A percentile compares a stretch with the other conserved stretches of the same genome.
Conservation (phyloP, 2,888 invertebrate species). For the Cordilura impudica region DNA sequence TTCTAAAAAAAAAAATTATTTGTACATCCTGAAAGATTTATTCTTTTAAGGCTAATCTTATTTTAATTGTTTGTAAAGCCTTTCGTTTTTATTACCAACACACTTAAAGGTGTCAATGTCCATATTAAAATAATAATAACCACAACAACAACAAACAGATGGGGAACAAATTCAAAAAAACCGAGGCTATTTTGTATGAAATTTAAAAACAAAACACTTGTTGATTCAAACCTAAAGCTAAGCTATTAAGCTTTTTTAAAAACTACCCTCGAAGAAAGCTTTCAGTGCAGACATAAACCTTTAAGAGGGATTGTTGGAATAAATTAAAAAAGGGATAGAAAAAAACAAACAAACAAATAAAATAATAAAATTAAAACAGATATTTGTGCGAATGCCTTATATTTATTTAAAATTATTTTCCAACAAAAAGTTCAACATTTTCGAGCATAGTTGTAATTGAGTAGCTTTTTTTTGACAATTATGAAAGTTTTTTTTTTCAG, state of each 20-base stretch:
- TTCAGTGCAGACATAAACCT: conserved; percentile 47
- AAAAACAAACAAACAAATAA: background rate
- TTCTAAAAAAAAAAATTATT: too few relatives aligned
- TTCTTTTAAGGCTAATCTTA: conserved; percentile 11
- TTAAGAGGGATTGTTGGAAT: background rate
- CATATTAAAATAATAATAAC: too few relatives aligned
- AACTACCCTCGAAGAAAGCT: conserved; percentile 38
- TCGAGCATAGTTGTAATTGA: background rate
- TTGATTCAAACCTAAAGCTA: conserved; percentile 8
- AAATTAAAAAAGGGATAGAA: background rate
- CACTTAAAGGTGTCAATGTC: background rate
- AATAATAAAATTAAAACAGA: background rate
- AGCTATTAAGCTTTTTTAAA: conserved; percentile 10
- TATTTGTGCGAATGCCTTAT: background rate
- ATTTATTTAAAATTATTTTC: too few relatives aligned
- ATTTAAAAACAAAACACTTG: conserved; percentile 40
- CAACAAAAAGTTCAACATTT: too few relatives aligned
- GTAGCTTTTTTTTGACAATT: conserved; percentile 57
- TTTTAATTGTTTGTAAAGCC: conserved; percentile 27
- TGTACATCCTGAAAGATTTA: too few relatives aligned
- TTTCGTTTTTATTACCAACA: background rate
- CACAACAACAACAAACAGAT: background rate
- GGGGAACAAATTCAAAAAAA: background rate
- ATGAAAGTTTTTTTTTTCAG: conserved; percentile 1
- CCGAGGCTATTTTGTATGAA: background rate